Conservation (phyloP, 2,113 vertebrate species). For the Gambusia holbrooki region DNA sequence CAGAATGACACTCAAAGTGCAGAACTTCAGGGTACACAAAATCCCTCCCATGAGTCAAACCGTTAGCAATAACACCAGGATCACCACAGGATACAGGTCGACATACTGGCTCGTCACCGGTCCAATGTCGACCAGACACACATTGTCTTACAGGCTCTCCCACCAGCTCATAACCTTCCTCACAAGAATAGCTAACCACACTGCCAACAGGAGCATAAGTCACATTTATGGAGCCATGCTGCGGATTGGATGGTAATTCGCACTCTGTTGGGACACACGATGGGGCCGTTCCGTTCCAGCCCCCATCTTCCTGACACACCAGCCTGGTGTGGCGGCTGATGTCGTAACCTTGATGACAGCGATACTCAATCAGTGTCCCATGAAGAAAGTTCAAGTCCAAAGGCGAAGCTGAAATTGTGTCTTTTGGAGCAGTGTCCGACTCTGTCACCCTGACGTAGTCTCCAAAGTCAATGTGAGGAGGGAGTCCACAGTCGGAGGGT, state of each 20-base stretch:
- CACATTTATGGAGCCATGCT: conserved; percentile 86
- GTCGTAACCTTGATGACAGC: conserved; percentile 88
- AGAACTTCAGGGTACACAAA: conserved; percentile 81
- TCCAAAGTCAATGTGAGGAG: conserved; percentile 97
- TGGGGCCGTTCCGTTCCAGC: conserved; percentile 94
- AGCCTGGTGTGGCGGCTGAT: conserved; percentile 81
- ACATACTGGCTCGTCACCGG: conserved; percentile 81
- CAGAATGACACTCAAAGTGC: conserved; percentile 85
- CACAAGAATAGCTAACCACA: conserved; percentile 84
- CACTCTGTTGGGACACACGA: conserved; percentile 88
- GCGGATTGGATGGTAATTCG: conserved; percentile 77
- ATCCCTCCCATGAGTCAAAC: conserved; percentile 77
- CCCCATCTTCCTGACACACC: conserved; percentile 90
- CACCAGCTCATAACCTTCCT: conserved; percentile 84
- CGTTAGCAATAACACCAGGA: conserved; percentile 81
- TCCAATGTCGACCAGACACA: conserved; percentile 87
- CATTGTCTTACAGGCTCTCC: conserved; percentile 86
- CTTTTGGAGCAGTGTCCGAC: conserved; percentile 19
- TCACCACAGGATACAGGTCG: conserved; percentile 78
- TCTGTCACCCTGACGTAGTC: conserved; percentile 81
- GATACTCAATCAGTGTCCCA: conserved; percentile 85
- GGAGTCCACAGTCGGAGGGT: conserved; percentile 91
- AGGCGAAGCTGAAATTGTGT: conserved; percentile 17
- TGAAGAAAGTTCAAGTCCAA: conserved; percentile 84
- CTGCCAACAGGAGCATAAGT: conserved; percentile 84